A percentile compares a stretch with the other conserved stretches of the same genome.
Evolutionary conservation across 2,797 vertebrate species (phyloP).

Genomic region (Macropus fuliginosus): DNA sequence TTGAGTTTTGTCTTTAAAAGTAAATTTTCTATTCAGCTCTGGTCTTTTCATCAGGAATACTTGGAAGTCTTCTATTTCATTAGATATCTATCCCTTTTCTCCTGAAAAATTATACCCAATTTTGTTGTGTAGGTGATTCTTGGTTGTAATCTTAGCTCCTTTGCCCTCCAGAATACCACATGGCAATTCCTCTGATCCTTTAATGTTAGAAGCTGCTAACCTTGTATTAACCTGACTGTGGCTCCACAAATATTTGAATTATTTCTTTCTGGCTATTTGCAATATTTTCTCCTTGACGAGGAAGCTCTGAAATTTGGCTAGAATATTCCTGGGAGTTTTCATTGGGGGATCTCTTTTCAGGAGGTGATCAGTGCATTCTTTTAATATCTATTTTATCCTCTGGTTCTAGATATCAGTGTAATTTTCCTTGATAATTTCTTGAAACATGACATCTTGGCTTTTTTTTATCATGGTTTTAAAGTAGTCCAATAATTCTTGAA

Average conservation of each 20-base stretch:
- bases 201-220: not conserved
- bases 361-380: not conserved
- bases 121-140: not conserved
- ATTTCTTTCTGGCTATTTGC: not conserved
- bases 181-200: not conserved
- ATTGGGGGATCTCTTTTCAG: not conserved
- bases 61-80: not conserved
- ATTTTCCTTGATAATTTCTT: not conserved
- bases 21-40: not conserved
- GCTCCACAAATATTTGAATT: not conserved
- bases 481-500: not conserved
- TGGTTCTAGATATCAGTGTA: not conserved
- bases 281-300: not conserved
- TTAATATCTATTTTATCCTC: not conserved
- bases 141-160: not conserved
- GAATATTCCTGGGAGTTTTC: not conserved
- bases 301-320: not conserved
- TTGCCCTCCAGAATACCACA: not conserved
- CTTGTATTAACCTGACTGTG: not conserved
- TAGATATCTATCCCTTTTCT: not conserved
- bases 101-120: not conserved
- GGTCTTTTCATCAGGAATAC: not conserved
- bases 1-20: not conserved
- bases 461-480: not conserved
- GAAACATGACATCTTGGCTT: not conserved